Conservation (phyloP, 2,797 vertebrate genomes). For the Siniperca undulata region DNA sequence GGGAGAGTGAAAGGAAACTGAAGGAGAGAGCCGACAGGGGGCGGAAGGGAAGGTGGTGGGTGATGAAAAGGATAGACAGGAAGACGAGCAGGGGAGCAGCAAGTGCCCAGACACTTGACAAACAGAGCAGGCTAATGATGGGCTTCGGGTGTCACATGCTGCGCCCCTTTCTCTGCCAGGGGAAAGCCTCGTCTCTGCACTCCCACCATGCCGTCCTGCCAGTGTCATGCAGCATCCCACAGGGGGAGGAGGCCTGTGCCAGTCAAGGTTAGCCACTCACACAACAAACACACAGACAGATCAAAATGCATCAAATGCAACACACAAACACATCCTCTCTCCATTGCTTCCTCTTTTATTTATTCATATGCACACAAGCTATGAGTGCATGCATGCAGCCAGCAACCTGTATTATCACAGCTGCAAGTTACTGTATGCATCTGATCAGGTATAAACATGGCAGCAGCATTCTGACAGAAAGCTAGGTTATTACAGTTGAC, state of each 20-base stretch:
- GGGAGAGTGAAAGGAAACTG: neutral
- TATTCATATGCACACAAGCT: constrained; percentile 4
- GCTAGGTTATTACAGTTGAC: neutral
- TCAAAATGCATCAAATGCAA: neutral
- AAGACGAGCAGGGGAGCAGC: constrained; percentile 4
- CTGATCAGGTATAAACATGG: neutral
- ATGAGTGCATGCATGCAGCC: neutral
- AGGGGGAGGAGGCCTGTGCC: constrained; percentile 26
- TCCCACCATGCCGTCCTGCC: constrained; percentile 27
- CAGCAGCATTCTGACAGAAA: constrained; percentile 12
- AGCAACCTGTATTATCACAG: neutral
- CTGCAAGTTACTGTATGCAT: neutral
- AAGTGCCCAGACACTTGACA: neutral
- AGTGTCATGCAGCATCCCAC: constrained; percentile 4
- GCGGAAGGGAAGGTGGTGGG: neutral
- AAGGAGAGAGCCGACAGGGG: neutral
- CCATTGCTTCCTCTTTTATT: neutral
- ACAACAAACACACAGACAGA: constrained; percentile 12
- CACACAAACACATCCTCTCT: neutral
- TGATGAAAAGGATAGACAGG: constrained; percentile 16
- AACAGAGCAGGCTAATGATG: constrained; percentile 39
- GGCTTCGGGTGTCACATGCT: constrained; percentile 26
- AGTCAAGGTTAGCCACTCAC: constrained; percentile 24
- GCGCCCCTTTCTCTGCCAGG: constrained; percentile 4
- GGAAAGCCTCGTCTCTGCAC: constrained; percentile 14